These are phyloP conservation scores for Sebastes oblongus DNA, from an alignment of 2,797 vertebrate species.

Conservation along the genomic window DNA sequence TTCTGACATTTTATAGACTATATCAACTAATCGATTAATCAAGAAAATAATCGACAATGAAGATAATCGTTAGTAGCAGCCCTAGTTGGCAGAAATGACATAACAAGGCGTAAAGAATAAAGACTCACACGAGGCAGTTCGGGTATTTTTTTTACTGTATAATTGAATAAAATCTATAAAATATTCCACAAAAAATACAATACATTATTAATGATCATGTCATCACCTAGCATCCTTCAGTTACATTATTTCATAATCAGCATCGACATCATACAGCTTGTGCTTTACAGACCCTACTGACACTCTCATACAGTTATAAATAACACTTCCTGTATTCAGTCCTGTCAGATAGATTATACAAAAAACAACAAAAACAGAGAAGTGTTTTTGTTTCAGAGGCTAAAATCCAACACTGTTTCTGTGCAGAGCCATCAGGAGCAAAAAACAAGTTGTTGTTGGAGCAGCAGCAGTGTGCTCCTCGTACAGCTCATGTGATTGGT, in stretches of 20 bases:
- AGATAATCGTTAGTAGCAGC: neutral
- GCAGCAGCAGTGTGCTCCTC: conserved; percentile 39
- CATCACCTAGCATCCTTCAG: conserved; percentile 36
- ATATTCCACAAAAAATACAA: conserved; percentile 68
- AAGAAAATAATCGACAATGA: neutral
- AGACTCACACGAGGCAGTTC: conserved; percentile 4
- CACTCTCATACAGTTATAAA: conserved; percentile 56
- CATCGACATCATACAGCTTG: conserved; percentile 40
- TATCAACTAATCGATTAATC: neutral
- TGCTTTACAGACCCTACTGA: conserved; percentile 53
- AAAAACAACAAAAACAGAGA: neutral
- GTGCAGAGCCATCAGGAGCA: conserved; percentile 20
- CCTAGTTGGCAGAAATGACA: accelerated
- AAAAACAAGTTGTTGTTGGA: conserved; percentile 71
- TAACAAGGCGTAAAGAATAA: neutral
- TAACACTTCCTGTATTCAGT: conserved; percentile 47
- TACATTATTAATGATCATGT: conserved; percentile 51
- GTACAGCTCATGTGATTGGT: conserved; percentile 64
- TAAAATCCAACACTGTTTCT: conserved; percentile 30
- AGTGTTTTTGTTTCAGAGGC: conserved; percentile 21
- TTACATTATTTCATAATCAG: conserved; percentile 33
- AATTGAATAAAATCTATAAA: conserved; percentile 72
- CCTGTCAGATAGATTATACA: neutral
- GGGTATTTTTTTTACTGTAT: conserved; percentile 52
- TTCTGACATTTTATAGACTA: neutral